Base-by-base conservation (phyloP, 2,888 invertebrate genomes). In the Amphipoea lucens region DNA sequence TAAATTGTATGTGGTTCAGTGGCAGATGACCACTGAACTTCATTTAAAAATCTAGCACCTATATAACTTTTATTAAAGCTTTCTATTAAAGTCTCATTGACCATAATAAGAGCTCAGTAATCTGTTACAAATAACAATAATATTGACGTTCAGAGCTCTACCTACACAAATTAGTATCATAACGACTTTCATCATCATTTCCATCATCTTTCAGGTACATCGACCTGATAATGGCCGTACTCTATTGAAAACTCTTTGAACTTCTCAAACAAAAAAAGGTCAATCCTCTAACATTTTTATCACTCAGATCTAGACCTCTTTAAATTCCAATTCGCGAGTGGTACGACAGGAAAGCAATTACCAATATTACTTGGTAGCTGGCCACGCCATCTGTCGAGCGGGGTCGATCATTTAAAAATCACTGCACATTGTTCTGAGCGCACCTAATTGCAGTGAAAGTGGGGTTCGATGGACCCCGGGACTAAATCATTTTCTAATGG, bases 401-500 rank as follows among this genome's bases (percentile, higher is more conserved):
- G 92, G 93, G 94, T 93, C 95, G 94, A 96, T 95, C 95, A 95
- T 96, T 96, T 95, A 96, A 97, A 96, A 97, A 97, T 97, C 97
- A 96, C 97, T 95, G 96, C 95, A 94, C 95, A 97, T 97, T 97
- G 97, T 97, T 96, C 96, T 92, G 93, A 92, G 93, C 94, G 94
- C 94, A 95, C 96, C 96, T 97, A 97, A 97, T 97, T 97, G 97
- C 95, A 96, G 95, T 93, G 95, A 96, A 96, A 96, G 95, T 95
- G 95, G 97, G 96, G 95, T 95, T 94, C 95, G 93, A 94, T 93
- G 94, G 95, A 95, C 95, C 93, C 90, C 91, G 90, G 93, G 93
- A 95, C 94, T 94, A 95, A 96, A 96, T 96, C 93, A 96, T 95
- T 96, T 93, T 94, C 95, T 96, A 96, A 96, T 96, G 93, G 91